Conservation (phyloP, 2,797 vertebrate genomes). For the Urocyon cinereoargenteus region DNA sequence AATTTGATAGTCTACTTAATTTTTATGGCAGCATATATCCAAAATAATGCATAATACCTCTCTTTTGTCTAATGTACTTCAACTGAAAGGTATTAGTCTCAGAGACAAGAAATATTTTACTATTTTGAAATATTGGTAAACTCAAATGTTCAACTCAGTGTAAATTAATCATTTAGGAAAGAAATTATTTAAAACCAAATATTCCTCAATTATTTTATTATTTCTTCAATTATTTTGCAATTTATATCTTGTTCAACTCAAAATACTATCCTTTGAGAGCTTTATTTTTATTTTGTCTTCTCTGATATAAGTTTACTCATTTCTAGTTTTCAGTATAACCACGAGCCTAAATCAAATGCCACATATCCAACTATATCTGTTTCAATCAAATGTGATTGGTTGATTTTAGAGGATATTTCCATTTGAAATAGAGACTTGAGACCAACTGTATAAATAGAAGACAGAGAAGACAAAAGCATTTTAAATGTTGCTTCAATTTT, state of each 20-base stretch:
- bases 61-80: conserved; percentile 59
- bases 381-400: not conserved
- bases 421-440: not conserved
- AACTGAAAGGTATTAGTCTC: conserved; percentile 65
- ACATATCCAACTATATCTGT: not conserved
- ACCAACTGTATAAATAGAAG: not conserved
- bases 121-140: conserved; percentile 56
- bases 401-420: not conserved
- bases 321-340: not conserved
- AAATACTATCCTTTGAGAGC: not conserved
- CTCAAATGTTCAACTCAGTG: conserved; percentile 54
- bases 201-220: not conserved
- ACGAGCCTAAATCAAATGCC: not conserved
- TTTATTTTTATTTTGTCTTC: conserved; percentile 39
- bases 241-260: not conserved
- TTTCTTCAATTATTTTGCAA: not conserved
- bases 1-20: conserved; percentile 70
- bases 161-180: conserved; percentile 1
- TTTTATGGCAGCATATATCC: conserved; percentile 54
- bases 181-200: conserved; percentile 1
- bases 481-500: not conserved
- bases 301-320: not conserved
- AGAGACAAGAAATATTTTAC: conserved; percentile 55
- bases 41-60: not conserved
- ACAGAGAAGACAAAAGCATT: not conserved